A percentile compares a stretch with the other conserved stretches of the same genome.
phyloP scores from a whole-genome alignment of 1,140 invertebrate genomes.

The Kradibia gibbosae region DNA sequence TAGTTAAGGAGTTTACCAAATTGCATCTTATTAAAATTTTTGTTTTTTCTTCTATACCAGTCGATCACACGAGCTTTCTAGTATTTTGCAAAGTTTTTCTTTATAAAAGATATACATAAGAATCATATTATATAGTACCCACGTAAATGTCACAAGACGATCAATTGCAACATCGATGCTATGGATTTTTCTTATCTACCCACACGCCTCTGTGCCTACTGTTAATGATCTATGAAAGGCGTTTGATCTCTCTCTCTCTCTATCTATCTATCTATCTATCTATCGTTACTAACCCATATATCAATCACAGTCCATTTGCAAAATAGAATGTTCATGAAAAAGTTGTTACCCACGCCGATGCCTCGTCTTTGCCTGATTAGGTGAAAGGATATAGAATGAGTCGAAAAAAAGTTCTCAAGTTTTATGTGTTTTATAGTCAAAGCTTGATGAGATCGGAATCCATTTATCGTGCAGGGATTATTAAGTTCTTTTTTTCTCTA shows the following conservation, averaged over 20 bases:
- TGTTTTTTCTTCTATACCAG: background rate
- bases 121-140: slow-evolving; percentile 14
- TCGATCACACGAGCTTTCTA: background rate
- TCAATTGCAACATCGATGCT: slow-evolving; percentile 23
- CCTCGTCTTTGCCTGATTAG: slow-evolving; percentile 23
- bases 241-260: background rate
- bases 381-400: background rate
- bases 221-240: background rate
- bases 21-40: background rate
- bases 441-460: slow-evolving; percentile 18
- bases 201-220: background rate
- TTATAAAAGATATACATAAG: background rate
- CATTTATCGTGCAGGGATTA: slow-evolving; percentile 13
- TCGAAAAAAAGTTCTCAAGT: background rate
- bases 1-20: background rate
- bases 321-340: background rate
- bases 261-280: background rate
- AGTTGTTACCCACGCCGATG: background rate
- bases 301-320: background rate
- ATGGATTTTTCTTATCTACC: background rate
- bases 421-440: background rate
- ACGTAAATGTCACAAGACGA: background rate
- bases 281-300: too few species aligned
- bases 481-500: background rate
- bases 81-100: background rate